Conservation (phyloP, 2,797 vertebrate genomes). For the Trachurus trachurus region DNA sequence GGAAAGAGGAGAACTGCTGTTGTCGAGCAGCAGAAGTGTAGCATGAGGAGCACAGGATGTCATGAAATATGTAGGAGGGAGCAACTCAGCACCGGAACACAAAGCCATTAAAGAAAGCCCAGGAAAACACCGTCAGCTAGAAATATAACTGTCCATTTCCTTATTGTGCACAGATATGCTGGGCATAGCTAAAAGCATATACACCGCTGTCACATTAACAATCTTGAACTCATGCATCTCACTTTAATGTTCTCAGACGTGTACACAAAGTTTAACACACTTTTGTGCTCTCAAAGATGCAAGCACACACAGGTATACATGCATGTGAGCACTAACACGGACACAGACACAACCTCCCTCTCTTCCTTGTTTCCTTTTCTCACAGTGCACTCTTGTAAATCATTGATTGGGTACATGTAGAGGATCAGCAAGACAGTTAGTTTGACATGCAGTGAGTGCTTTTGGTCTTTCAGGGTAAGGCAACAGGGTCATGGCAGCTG, state of each 20-base stretch:
- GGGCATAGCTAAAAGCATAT: slow-evolving; percentile 40
- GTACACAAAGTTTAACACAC: slow-evolving; percentile 48
- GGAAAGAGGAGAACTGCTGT: slow-evolving; percentile 56
- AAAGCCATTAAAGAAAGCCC: slow-evolving; percentile 80
- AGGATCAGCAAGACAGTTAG: slow-evolving; percentile 50
- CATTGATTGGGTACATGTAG: slow-evolving; percentile 70
- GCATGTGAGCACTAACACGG: slow-evolving; percentile 19
- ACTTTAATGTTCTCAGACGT: slow-evolving; percentile 41
- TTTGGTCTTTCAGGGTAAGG: slow-evolving; percentile 31
- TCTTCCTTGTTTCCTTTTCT: slow-evolving; percentile 6
- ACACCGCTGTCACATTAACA: slow-evolving; percentile 23
- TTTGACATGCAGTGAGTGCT: slow-evolving; percentile 47
- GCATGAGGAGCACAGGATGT: slow-evolving; percentile 76
- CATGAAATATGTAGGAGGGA: slow-evolving; percentile 85
- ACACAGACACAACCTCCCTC: slow-evolving; percentile 18
- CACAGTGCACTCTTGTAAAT: slow-evolving; percentile 66
- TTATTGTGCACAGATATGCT: slow-evolving; percentile 29
- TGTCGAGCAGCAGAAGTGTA: slow-evolving; percentile 59
- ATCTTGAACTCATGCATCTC: slow-evolving; percentile 1
- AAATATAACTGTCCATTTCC: slow-evolving; percentile 77
- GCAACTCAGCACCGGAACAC: slow-evolving; percentile 72
- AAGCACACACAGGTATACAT: slow-evolving; percentile 21
- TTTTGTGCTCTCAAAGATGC: slow-evolving; percentile 42
- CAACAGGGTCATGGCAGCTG: slow-evolving; percentile 15
- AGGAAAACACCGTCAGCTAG: slow-evolving; percentile 76